Evolutionary conservation across 2,888 invertebrate species (phyloP), one percentile per base, ranked within the genome.

Genomic region (Conchocele bisecta): DNA sequence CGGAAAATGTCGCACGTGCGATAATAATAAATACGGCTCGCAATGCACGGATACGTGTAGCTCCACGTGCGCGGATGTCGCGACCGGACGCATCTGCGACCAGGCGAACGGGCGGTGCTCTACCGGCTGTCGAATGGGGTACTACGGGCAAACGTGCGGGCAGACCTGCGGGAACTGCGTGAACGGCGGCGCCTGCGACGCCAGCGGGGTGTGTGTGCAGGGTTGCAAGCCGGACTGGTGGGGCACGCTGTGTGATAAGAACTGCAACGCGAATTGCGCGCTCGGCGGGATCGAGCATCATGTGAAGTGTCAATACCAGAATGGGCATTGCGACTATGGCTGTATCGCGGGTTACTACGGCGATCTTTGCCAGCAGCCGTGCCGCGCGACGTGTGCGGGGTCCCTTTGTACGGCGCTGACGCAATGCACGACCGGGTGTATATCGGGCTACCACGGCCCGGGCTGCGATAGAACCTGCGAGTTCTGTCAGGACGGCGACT

Each of bases 171-270:
- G 70, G 75, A 42, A 15, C 48, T 7, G 37, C 57, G 7, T 75
- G 75, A 44, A n/a, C 2, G 31, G 29, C 13, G 75, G 66, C 1
- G 17, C 1, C 15, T 75, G 75, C 35, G 35, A 58, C 29, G 22
- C 24, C 9, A 44, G 13, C 3, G 75, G 75, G 0, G 24, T 17
- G 20, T 75, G 75, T 46, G 0, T 22, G 2, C 46, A 37, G 3
- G 71, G 75, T 2, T 75, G 75, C 26, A 57, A 22, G 3, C 46
- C 70, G 15, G 75, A 71, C 3, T 71, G 54, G 56, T 75, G 61
- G 22, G 56, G 68, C 0, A 33, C 24, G 6, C 29, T 17, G 20
- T 69, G 68, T 24, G 39, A 61, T 24, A 41, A 33, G 5, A 17
- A 9, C 0, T 69, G 68, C 35, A 35, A 56, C 3, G 11, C 15